Conservation (phyloP, 2,888 invertebrate species). For the Melieria omissa region DNA sequence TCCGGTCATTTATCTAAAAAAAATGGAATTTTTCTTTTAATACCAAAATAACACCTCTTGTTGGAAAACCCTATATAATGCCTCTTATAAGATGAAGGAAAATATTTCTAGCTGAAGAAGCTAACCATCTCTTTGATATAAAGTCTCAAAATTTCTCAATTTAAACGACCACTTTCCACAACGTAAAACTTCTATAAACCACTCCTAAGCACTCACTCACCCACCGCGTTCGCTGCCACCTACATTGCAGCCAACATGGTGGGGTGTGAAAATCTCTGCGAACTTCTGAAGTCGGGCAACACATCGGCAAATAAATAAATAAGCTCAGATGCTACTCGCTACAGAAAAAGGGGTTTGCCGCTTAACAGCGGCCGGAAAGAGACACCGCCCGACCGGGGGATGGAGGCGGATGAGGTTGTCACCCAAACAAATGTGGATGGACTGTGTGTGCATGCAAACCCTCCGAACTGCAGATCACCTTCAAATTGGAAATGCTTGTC, state of each 20-base stretch:
- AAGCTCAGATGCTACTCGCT: conserved; percentile 53
- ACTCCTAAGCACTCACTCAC: not conserved
- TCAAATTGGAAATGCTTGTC: conserved; percentile 66
- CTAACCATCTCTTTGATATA: not conserved
- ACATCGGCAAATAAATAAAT: conserved; percentile 37
- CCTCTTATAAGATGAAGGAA: no score
- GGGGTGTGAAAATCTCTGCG: conserved; percentile 23
- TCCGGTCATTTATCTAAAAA: no score
- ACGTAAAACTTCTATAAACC: not conserved
- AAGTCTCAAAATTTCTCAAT: not conserved
- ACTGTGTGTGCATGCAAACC: conserved; percentile 18
- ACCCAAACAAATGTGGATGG: not conserved
- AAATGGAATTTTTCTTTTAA: no score
- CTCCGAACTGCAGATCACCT: conserved; percentile 44
- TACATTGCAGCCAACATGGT: not conserved
- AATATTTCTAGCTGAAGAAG: no score
- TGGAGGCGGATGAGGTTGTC: conserved; percentile 31
- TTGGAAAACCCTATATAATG: no score
- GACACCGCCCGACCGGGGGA: not conserved
- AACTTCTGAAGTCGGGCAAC: not conserved
- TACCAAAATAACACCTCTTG: no score
- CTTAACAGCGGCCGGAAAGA: conserved; percentile 20
- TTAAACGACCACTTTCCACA: not conserved
- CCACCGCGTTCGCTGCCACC: not conserved
- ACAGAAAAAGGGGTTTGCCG: conserved; percentile 50